Percentiles rank a stretch among this genome's conserved stretches.
Conservation (phyloP, 2,113 vertebrate genomes). For the Mobula hypostoma region DNA sequence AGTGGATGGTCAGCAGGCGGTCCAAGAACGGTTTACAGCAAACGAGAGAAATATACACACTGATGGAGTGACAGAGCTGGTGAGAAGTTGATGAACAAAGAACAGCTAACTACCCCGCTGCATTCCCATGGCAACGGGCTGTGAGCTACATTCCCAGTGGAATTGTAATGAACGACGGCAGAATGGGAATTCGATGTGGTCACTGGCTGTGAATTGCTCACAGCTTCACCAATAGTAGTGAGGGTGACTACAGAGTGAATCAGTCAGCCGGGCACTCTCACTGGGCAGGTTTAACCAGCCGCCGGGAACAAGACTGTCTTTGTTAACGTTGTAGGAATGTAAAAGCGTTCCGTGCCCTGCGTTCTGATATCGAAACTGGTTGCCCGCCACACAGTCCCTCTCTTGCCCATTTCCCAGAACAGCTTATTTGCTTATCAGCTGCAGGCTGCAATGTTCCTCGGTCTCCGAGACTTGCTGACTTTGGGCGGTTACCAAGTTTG, state of each 20-base stretch:
- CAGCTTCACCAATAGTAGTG: neutral
- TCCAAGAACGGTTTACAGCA: neutral
- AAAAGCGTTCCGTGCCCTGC: neutral
- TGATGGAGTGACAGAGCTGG: too few relatives aligned
- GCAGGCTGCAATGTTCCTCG: neutral
- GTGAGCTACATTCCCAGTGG: neutral
- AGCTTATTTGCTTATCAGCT: neutral
- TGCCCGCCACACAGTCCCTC: neutral
- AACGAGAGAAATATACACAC: neutral
- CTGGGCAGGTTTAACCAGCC: neutral
- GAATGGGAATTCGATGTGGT: neutral
- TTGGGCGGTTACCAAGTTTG: neutral
- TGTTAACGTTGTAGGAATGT: neutral
- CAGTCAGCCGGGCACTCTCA: too few relatives aligned
- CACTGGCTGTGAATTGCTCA: neutral
- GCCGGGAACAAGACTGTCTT: neutral
- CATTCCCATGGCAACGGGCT: neutral
- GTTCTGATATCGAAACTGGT: neutral
- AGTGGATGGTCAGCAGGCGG: neutral
- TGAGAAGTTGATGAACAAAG: neutral
- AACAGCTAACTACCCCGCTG: neutral
- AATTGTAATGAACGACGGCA: neutral
- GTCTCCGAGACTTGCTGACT: neutral
- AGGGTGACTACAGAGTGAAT: too few relatives aligned
- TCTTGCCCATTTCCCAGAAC: neutral